A percentile compares a stretch with the other conserved stretches of the same genome.
Evolutionary conservation across 2,797 vertebrate genomes (phyloP).

Genomic region (Anabas testudineus): DNA sequence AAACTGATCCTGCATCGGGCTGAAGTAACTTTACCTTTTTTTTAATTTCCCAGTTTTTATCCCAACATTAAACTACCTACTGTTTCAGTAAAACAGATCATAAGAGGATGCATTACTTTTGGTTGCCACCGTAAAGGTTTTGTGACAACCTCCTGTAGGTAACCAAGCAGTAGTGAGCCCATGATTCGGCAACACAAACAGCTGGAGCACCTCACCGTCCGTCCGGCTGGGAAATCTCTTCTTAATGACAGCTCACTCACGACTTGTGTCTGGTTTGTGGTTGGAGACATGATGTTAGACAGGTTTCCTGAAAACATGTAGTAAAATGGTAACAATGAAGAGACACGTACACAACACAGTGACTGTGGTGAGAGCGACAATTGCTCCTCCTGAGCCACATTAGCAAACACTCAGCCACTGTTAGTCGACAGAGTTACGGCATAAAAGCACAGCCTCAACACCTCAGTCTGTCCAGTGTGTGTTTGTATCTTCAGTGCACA

Average conservation of each 20-base stretch:
- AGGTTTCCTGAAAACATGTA: slow-evolving; percentile 33
- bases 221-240: slow-evolving; percentile 11
- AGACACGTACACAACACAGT: slow-evolving; percentile 56
- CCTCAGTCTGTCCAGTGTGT: slow-evolving; percentile 58
- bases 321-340: slow-evolving; percentile 54
- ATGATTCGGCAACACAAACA: slow-evolving; percentile 2
- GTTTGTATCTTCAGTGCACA: slow-evolving; percentile 60
- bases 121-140: slow-evolving; percentile 4
- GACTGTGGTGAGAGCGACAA: slow-evolving; percentile 40
- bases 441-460: slow-evolving; percentile 44
- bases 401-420: slow-evolving; percentile 20
- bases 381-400: slow-evolving; percentile 50
- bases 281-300: slow-evolving; percentile 1
- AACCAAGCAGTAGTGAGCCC: slow-evolving; percentile 10
- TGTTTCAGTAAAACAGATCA: slow-evolving; percentile 12
- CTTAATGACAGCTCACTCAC: not conserved
- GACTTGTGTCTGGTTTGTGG: slow-evolving; percentile 27
- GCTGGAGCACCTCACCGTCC: slow-evolving; percentile 15
- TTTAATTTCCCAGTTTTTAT: not conserved
- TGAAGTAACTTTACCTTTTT: not conserved
- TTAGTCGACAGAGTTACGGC: slow-evolving; percentile 38
- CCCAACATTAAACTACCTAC: slow-evolving; percentile 8
- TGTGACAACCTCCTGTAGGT: not conserved
- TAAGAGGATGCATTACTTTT: slow-evolving; percentile 15
- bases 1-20: not conserved